Percentiles rank a stretch among this genome's conserved stretches.
These are phyloP conservation scores for Pentalonia nigronervosa DNA, from an alignment of 1,140 invertebrate species.

Conservation along the genomic window DNA sequence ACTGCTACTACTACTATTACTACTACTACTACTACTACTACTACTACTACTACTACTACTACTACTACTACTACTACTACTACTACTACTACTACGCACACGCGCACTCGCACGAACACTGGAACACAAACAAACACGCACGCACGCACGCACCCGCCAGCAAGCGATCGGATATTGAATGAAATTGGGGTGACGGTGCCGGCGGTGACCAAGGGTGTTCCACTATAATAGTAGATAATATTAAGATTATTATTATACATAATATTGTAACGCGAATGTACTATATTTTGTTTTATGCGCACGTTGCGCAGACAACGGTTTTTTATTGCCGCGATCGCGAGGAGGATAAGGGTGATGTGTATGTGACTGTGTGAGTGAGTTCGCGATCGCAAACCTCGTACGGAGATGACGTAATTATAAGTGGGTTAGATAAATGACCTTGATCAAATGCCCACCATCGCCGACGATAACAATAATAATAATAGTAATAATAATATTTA, in stretches of 20 bases:
- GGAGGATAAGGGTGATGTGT: not conserved
- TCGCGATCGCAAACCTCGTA: not conserved
- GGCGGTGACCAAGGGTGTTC: not conserved
- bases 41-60: no score
- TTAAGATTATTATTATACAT: not conserved
- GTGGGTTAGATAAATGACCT: constrained; percentile 11
- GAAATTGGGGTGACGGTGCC: not conserved
- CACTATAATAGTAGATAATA: not conserved
- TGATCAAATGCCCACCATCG: not conserved
- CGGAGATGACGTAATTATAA: not conserved
- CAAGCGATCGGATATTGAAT: not conserved
- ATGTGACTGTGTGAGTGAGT: not conserved
- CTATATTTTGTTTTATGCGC: not conserved
- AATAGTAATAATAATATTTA: not conserved
- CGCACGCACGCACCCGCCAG: not conserved
- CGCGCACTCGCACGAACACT: not conserved
- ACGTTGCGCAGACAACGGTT: not conserved
- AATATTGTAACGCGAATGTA: not conserved
- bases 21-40: no score
- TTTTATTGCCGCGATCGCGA: not conserved
- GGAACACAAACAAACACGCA: not conserved
- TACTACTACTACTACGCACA: not conserved
- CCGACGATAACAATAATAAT: not conserved
- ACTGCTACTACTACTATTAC: no score
- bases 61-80: no score